Conservation (phyloP, 2,888 invertebrate species). For the Sesamia inferens region DNA sequence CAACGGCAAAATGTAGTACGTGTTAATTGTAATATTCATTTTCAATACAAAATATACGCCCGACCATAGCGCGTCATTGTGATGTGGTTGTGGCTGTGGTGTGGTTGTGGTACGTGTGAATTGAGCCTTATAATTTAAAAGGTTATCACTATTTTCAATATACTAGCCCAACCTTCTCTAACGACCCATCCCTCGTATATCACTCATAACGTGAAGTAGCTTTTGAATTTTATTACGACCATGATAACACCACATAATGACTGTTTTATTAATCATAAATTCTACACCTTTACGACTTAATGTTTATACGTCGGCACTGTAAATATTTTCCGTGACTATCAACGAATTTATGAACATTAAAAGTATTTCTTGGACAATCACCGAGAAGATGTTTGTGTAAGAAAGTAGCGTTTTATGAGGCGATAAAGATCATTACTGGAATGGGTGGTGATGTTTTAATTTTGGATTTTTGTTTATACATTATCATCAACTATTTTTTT, state of each 20-base stretch:
- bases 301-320: constrained; percentile 63
- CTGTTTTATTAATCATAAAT: constrained; percentile 76
- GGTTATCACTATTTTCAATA: constrained; percentile 11
- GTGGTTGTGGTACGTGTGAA: too few species aligned
- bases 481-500: too few species aligned
- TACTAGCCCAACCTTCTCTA: constrained; percentile 18
- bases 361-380: constrained; percentile 60
- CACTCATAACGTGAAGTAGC: constrained; percentile 57
- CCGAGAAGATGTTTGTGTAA: constrained; percentile 63
- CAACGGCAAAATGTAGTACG: too few species aligned
- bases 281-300: constrained; percentile 75
- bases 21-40: too few species aligned
- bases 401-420: constrained; percentile 33
- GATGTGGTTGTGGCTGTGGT: too few species aligned
- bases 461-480: not conserved
- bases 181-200: constrained; percentile 39
- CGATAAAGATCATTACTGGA: constrained; percentile 24
- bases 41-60: too few species aligned
- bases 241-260: constrained; percentile 65
- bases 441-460: constrained; percentile 10
- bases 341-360: constrained; percentile 73
- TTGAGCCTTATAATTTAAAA: not conserved
- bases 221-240: constrained; percentile 63
- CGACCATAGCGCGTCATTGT: too few species aligned
- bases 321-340: constrained; percentile 73